phyloP scores from a whole-genome alignment of 2,797 vertebrate species.

The Geotrypetes seraphini region DNA sequence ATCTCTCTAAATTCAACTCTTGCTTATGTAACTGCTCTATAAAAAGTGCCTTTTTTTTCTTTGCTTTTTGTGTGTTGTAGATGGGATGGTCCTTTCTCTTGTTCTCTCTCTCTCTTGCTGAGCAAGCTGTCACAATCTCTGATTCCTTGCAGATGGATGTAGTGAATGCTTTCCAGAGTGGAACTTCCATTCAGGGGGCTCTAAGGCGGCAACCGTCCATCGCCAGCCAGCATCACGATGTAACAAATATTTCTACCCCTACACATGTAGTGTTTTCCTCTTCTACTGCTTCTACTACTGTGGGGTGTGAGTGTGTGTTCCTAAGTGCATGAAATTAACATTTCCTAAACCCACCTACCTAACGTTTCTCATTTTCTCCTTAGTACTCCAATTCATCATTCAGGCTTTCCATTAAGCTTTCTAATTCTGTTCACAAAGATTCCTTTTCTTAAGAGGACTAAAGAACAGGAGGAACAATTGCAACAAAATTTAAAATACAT shows the following conservation, averaged over 20 bases:
- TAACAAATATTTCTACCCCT: conserved; percentile 99
- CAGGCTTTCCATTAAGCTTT: conserved; percentile 66
- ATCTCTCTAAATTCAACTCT: conserved; percentile 43
- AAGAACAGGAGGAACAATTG: conserved; percentile 47
- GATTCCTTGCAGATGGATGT: conserved; percentile 99
- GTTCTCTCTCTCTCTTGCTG: conserved; percentile 61
- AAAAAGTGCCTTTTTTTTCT: conserved; percentile 68
- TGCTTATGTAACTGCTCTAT: conserved; percentile 50
- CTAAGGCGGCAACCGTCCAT: conserved; percentile 99
- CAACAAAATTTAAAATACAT: conserved; percentile 33
- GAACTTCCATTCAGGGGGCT: conserved; percentile 99
- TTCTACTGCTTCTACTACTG: conserved; percentile 98
- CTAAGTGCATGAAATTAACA: conserved; percentile 99
- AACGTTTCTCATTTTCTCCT: conserved; percentile 92
- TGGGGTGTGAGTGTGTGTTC: conserved; percentile 99
- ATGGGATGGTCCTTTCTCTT: conserved; percentile 68
- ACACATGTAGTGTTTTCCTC: conserved; percentile 99
- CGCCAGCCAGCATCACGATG: conserved; percentile 99
- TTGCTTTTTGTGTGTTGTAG: conserved; percentile 62
- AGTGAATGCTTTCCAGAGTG: conserved; percentile 99
- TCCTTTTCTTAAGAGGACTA: conserved; percentile 62
- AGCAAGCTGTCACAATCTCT: conserved; percentile 90
- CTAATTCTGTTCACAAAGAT: conserved; percentile 68
- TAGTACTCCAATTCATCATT: conserved; percentile 64
- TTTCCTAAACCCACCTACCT: conserved; percentile 82